phyloP scores from a whole-genome alignment of 2,797 vertebrate species.

The Molossus alvarezi region DNA sequence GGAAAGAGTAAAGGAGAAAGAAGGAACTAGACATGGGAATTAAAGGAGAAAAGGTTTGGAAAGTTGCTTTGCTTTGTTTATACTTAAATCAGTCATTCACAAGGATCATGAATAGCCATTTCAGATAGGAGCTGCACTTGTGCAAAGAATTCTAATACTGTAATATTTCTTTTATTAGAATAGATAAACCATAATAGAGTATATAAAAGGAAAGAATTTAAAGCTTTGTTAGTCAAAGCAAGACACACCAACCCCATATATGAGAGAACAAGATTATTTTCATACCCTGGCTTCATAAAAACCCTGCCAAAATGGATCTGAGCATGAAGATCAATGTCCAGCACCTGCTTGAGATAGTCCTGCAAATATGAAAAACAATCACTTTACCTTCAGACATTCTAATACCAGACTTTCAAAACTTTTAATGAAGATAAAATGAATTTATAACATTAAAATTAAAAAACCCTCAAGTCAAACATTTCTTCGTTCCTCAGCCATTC shows the following conservation, averaged over 20 bases:
- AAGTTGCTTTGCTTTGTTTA: constrained; percentile 75
- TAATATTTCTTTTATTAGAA: constrained; percentile 67
- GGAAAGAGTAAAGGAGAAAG: constrained; percentile 57
- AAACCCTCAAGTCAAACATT: constrained; percentile 59
- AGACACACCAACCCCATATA: constrained; percentile 62
- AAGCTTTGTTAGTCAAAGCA: constrained; percentile 70
- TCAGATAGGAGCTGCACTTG: constrained; percentile 48
- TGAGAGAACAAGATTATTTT: constrained; percentile 81
- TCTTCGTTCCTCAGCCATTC: constrained; percentile 35
- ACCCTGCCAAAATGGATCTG: constrained; percentile 99
- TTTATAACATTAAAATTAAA: constrained; percentile 69
- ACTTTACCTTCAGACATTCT: constrained; percentile 83
- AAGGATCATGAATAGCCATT: constrained; percentile 73
- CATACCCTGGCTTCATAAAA: constrained; percentile 99
- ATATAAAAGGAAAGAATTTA: constrained; percentile 65
- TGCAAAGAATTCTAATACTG: constrained; percentile 62
- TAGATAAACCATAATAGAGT: constrained; percentile 67
- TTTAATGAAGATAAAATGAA: constrained; percentile 68
- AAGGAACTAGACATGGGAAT: constrained; percentile 35
- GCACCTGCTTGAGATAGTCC: constrained; percentile 99
- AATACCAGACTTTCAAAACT: constrained; percentile 60
- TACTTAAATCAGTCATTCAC: constrained; percentile 59
- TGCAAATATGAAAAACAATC: constrained; percentile 88
- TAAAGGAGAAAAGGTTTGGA: constrained; percentile 51
- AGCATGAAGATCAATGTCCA: constrained; percentile 99